These are phyloP conservation scores for Pomatorhinus ruficollis DNA, from an alignment of 2,113 vertebrate species.

Conservation along the genomic window DNA sequence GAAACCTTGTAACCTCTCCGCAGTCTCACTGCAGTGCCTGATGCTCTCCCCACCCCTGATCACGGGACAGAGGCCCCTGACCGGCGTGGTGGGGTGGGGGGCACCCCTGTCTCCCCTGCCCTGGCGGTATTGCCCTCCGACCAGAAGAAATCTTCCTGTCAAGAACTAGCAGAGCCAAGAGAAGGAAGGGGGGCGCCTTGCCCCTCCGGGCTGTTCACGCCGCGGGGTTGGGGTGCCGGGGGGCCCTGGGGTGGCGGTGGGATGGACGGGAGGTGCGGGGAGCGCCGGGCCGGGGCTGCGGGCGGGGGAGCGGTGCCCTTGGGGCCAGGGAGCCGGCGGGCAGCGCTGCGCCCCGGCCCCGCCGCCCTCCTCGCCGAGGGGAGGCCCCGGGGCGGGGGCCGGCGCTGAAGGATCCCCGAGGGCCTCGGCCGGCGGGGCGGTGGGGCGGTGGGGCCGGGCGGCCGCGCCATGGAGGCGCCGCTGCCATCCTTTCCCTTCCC, in stretches of 20 bases:
- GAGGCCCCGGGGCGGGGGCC: not conserved
- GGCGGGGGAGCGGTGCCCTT: not conserved
- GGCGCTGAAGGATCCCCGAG: not conserved
- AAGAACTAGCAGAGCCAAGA: not conserved
- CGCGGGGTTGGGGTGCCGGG: not conserved
- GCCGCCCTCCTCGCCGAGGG: not conserved
- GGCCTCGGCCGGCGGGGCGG: not conserved
- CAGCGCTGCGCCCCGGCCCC: not conserved
- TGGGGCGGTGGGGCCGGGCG: not conserved
- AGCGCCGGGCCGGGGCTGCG: not conserved
- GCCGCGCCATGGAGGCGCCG: not conserved
- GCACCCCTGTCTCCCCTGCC: not conserved
- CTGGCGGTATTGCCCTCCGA: accelerated
- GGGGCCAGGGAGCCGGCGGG: not conserved
- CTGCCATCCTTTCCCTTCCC: not conserved
- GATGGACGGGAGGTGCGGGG: not conserved
- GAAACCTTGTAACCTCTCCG: not conserved
- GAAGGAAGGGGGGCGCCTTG: not conserved
- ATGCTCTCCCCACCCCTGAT: not conserved
- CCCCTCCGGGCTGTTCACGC: no score
- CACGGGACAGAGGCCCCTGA: not conserved
- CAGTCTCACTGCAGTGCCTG: not conserved
- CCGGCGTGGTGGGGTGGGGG: accelerated
- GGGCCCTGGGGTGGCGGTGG: accelerated
- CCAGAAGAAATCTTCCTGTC: not conserved